These are phyloP conservation scores for Gymnocheta viridis DNA, from an alignment of 2,888 invertebrate species.

Conservation along the genomic window DNA sequence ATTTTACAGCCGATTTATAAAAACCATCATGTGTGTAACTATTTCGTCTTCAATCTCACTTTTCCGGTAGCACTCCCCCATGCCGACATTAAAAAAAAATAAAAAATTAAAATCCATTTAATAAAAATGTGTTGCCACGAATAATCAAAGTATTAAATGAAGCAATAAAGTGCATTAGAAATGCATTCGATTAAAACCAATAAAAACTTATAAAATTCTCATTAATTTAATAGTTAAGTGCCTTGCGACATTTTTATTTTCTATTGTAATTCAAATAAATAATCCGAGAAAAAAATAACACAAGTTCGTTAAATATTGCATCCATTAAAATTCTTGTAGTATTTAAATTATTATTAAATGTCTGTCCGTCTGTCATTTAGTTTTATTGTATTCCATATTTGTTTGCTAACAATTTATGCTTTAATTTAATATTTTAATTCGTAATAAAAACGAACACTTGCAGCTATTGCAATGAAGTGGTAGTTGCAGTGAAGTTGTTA, in stretches of 20 bases:
- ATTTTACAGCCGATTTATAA: no score
- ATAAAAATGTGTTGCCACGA: neutral
- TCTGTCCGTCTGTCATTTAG: neutral
- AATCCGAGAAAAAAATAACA: conserved; percentile 28
- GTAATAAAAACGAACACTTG: conserved; percentile 37
- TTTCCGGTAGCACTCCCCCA: neutral
- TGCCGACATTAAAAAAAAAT: neutral
- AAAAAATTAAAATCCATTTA: neutral
- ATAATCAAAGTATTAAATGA: neutral
- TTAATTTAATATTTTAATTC: conserved; percentile 18
- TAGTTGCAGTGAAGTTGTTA: neutral
- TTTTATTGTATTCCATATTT: neutral
- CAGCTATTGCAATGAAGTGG: conserved; percentile 14
- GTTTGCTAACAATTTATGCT: conserved; percentile 3
- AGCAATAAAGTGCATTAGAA: neutral
- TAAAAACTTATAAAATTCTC: conserved; percentile 17
- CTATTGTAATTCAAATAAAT: conserved; percentile 22
- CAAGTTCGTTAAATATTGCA: conserved; percentile 35
- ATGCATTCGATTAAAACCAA: neutral
- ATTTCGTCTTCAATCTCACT: neutral
- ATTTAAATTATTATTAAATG: conserved; percentile 56
- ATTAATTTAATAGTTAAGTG: conserved; percentile 37
- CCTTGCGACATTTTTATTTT: conserved; percentile 25
- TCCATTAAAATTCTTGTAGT: conserved; percentile 64
- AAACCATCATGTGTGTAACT: no score